These are phyloP conservation scores for Numida meleagris DNA, from an alignment of 2,113 vertebrate species.

Conservation along the genomic window DNA sequence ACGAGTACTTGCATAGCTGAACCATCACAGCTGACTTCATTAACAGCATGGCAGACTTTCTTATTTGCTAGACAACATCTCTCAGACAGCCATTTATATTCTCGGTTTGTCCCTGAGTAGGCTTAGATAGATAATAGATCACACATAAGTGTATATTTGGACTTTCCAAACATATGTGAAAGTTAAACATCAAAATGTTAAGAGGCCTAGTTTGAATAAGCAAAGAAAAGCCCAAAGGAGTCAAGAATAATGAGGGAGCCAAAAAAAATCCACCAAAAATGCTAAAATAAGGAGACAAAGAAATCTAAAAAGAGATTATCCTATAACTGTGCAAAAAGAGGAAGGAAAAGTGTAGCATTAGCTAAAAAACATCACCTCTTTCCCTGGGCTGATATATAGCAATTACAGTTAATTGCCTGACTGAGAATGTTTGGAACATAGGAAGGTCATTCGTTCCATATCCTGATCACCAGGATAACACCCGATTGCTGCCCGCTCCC, in stretches of 20 bases:
- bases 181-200: neutral
- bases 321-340: neutral
- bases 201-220: neutral
- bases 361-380: neutral
- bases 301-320: neutral
- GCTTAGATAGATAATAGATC: slow-evolving; percentile 7
- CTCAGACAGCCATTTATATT: neutral
- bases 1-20: neutral
- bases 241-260: neutral
- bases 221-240: neutral
- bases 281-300: neutral
- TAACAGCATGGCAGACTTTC: neutral
- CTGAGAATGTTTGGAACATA: neutral
- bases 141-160: neutral
- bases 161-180: neutral
- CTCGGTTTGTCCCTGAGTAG: neutral
- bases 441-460: rapidly evolving
- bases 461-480: rapidly evolving
- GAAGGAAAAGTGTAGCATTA: neutral
- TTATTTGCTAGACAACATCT: slow-evolving; percentile 4
- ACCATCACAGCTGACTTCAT: neutral
- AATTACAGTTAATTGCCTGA: neutral
- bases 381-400: neutral
- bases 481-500: neutral
- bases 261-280: neutral